Percentiles rank a stretch among this genome's conserved stretches.
Conservation (phyloP, 1,140 invertebrate species). For the Bombus waltoni region DNA sequence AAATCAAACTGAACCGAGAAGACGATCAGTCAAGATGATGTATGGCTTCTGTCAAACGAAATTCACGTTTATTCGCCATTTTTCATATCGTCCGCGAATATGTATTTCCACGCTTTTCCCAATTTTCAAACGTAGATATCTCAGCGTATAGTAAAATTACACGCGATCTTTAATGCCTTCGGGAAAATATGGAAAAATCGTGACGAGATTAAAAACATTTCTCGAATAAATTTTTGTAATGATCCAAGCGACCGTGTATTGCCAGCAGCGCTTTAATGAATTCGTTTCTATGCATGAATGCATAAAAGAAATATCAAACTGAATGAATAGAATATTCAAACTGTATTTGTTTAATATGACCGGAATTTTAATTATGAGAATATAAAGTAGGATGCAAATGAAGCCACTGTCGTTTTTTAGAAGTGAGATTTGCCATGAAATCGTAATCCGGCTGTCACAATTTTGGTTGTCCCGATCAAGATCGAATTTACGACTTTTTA, state of each 20-base stretch:
- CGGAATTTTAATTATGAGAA: neutral
- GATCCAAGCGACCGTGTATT: neutral
- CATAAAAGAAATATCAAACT: neutral
- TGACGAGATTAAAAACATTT: neutral
- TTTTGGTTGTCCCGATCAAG: neutral
- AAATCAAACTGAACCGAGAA: neutral
- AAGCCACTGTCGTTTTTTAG: neutral
- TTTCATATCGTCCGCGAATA: neutral
- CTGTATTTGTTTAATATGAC: neutral
- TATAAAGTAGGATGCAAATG: neutral
- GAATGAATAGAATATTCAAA: neutral
- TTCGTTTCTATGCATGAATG: neutral
- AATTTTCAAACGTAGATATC: neutral
- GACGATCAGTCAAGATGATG: conserved; percentile 35
- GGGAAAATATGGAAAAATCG: neutral
- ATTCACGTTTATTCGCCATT: conserved; percentile 1
- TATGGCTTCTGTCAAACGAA: neutral
- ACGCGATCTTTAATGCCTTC: neutral
- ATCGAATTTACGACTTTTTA: neutral
- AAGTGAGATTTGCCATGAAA: neutral
- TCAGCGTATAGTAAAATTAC: too few species aligned
- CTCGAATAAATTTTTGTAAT: neutral
- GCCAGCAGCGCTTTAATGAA: neutral
- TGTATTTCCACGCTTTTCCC: neutral
- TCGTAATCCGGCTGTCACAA: neutral